phyloP scores from a whole-genome alignment of 2,888 invertebrate species.

The Nomada ferruginata region DNA sequence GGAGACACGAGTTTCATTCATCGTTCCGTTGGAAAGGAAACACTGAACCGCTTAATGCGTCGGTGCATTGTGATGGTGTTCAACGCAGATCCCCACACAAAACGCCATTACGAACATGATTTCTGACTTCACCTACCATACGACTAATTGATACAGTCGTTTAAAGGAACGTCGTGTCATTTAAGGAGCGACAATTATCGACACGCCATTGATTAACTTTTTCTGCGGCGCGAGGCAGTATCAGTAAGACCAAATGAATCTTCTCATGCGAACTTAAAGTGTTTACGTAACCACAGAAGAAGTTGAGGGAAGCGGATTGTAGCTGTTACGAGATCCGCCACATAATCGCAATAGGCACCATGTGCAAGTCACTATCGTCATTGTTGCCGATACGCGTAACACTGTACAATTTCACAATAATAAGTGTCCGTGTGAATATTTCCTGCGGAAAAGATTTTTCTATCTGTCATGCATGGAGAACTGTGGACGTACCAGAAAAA shows the following conservation, averaged over 20 bases:
- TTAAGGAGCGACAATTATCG: constrained; percentile 17
- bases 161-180: constrained; percentile 2
- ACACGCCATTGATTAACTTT: constrained; percentile 21
- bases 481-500: not conserved
- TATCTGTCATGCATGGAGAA: no score
- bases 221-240: no score
- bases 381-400: not conserved
- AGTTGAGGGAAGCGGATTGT: constrained; percentile 37
- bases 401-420: constrained; percentile 20
- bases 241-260: no score
- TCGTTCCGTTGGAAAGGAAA: not conserved
- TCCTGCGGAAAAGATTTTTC: not conserved
- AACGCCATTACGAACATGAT: not conserved
- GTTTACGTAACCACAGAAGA: constrained; percentile 27
- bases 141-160: not conserved
- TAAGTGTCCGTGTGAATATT: not conserved
- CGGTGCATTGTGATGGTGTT: not conserved
- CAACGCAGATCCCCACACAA: no score
- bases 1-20: not conserved
- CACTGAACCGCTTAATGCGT: not conserved
- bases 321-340: constrained; percentile 29
- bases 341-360: constrained; percentile 1
- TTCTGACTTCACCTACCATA: not conserved
- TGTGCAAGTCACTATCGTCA: constrained; percentile 38
- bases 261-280: constrained; percentile 12